Evolutionary conservation across 2,888 invertebrate genomes (phyloP), one percentile per base, ranked within the genome.

Genomic region (Halocaridina rubra): DNA sequence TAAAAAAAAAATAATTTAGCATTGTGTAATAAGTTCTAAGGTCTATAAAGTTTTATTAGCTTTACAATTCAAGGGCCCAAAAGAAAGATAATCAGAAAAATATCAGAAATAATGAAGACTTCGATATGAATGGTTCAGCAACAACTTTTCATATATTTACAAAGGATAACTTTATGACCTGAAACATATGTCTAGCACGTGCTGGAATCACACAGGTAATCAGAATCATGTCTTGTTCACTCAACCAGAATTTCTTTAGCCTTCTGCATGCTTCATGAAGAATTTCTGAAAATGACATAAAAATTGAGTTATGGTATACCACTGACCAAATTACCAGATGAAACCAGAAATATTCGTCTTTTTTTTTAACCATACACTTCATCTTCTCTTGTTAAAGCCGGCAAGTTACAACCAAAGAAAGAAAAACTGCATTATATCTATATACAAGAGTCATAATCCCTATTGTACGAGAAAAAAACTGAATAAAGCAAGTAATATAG

Each of bases 211-310:
- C 13, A 19, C 7, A n/a, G 27, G 16, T 67, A 53, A 16, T 67
- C 67, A 13, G 30, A 67, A 67, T 30, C n/a, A 67, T 1, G 2
- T 67, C 10, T 5, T 8, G 67, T 67, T 67, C 7, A 29, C 30
- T 4, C 30, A 13, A 24, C 4, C 67, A 27, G 10, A 8, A 24
- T 67, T 16, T 1, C 71, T 10, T 29, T 32, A 80, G 29, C 80
- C 61, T 19, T 80, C 74, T 13, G 80, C 80, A 74, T 80, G 80
- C 24, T 22, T 16, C 64, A 80, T 80, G 33, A 80, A 72, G 33
- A n/a, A 71, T 59, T 61, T 74, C 80, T 80, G 80, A 72, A 59
- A 71, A 30, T 8, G 33, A 24, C 3, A 77, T 4, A 19, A 57
- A 32, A 30, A 39, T 32, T 22, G 16, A 16, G 27, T 13, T 29